These are phyloP conservation scores for Caerostris extrusa DNA, from an alignment of 1,140 invertebrate genomes.

Conservation along the genomic window DNA sequence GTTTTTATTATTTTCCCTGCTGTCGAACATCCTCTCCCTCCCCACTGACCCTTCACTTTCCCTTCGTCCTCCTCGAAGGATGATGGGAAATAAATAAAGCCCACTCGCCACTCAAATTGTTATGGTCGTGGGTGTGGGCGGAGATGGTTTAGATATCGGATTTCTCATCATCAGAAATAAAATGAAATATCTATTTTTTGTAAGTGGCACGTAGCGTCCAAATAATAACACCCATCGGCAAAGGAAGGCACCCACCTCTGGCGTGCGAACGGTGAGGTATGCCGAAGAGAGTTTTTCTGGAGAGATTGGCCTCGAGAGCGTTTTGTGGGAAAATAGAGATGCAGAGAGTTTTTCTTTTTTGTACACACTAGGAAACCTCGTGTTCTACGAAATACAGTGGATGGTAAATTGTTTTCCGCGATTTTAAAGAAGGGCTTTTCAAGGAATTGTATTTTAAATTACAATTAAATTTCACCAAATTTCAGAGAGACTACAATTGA, in stretches of 20 bases:
- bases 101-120: not conserved
- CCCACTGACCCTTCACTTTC: not conserved
- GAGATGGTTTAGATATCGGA: not conserved
- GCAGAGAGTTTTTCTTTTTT: no score
- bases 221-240: conserved; percentile 8
- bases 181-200: not conserved
- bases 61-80: not conserved
- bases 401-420: no score
- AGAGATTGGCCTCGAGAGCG: not conserved
- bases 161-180: not conserved
- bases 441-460: no score
- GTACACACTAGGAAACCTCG: no score
- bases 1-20: not conserved
- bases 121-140: not conserved
- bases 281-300: not conserved
- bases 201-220: not conserved
- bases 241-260: not conserved
- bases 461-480: no score
- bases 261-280: not conserved
- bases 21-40: not conserved
- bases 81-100: not conserved
- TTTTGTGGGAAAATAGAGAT: no score
- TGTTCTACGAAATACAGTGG: no score
- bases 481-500: no score
- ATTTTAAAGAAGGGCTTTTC: no score